Percentiles rank a stretch among this genome's conserved stretches.
phyloP scores from a whole-genome alignment of 2,888 invertebrate genomes.

The Ochropacha duplaris region DNA sequence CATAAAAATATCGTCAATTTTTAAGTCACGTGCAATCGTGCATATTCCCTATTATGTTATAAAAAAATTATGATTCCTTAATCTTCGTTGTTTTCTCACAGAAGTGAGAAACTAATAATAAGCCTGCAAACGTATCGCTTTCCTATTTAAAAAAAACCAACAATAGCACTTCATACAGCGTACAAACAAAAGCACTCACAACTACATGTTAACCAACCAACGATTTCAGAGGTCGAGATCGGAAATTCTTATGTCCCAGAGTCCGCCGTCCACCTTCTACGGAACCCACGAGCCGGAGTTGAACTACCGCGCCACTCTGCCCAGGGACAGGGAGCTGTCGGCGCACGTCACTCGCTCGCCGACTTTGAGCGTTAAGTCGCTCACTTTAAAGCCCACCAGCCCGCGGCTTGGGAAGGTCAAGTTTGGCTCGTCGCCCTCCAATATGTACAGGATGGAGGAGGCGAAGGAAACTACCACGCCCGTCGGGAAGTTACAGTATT shows the following conservation, averaged over 20 bases:
- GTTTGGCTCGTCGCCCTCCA: constrained; percentile 59
- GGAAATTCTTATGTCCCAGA: constrained; percentile 70
- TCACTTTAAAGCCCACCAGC: constrained; percentile 44
- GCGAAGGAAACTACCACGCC: constrained; percentile 13
- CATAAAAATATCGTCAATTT: too few relatives aligned
- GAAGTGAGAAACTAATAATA: too few relatives aligned
- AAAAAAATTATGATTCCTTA: too few relatives aligned
- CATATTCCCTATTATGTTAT: too few relatives aligned
- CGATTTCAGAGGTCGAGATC: constrained; percentile 73
- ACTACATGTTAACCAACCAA: constrained; percentile 11
- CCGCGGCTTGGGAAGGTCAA: constrained; percentile 42
- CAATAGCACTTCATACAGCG: background rate
- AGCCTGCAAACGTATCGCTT: too few relatives aligned
- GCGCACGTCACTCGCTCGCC: constrained; percentile 45
- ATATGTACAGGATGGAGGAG: constrained; percentile 49
- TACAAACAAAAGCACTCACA: background rate
- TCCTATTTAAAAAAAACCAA: too few relatives aligned
- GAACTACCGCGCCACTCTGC: constrained; percentile 43
- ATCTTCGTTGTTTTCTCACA: too few relatives aligned
- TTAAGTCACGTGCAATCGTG: too few relatives aligned
- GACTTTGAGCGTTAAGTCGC: constrained; percentile 50
- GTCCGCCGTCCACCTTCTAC: too few relatives aligned
- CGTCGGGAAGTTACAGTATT: constrained; percentile 75
- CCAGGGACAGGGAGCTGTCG: constrained; percentile 28
- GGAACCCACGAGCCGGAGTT: constrained; percentile 19